Evolutionary conservation across 2,888 invertebrate species (phyloP), one percentile per base, ranked within the genome.

Genomic region (Harpalus rubripes): DNA sequence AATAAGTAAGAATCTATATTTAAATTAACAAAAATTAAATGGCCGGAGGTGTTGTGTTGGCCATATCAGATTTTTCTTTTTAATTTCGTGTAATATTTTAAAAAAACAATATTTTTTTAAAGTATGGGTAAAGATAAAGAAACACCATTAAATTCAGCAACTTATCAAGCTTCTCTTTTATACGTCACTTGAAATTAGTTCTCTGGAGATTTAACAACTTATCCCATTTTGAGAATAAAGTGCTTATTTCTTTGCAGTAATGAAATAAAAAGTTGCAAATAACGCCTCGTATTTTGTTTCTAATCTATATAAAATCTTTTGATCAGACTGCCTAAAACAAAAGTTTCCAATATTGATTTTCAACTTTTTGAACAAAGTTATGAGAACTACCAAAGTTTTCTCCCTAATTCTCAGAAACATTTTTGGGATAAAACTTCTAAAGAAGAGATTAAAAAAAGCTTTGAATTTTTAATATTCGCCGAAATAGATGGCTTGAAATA

Each of bases 301-400:
- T 68, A 68, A 68, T 68, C 68, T 68, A 68, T 68, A 68, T 52
- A 74, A 52, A 74, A 74, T 74, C 74, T 74, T 74, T n/a, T 56
- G 74, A 74, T 74, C 56, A 52, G 22, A 44, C 52, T 56, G 74
- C 74, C 74, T 74, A 74, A 74, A 74, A 74, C 74, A 74, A 74
- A 74, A 74, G 74, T 74, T 74, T 74, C 74, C 6, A 22, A 74
- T 74, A 74, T 74, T 56, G 74, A 74, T 74, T 74, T 74, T 18
- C 15, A 74, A 74, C 52, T 74, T 74, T 22, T 18, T 16, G 18
- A 52, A 74, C 74, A 74, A 74, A 74, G 74, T 74, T 74, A 22
- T 56, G 52, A 52, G 68, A 68, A 68, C 68, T 39, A 68, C 32
- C 15, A 32, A 68, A 68, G 68, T 68, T 68, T 68, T 7, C n/a